These are phyloP conservation scores for Cromileptes altivelis DNA, from an alignment of 2,113 vertebrate species.

Conservation along the genomic window DNA sequence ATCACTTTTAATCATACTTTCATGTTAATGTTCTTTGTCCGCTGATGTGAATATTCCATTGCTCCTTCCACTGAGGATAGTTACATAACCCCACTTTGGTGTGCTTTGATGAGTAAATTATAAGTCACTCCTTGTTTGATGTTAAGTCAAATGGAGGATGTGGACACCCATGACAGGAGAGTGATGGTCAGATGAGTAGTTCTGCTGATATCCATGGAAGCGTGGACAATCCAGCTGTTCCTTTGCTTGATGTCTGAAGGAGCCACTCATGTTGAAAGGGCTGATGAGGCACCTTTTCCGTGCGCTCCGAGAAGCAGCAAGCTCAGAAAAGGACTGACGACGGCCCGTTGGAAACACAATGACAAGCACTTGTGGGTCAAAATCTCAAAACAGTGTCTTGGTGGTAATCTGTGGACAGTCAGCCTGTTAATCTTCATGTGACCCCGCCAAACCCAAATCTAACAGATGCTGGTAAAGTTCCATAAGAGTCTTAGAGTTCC, in stretches of 20 bases:
- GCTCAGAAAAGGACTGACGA: conserved; percentile 66
- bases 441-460: conserved; percentile 45
- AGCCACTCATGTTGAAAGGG: conserved; percentile 51
- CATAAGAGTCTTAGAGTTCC: conserved; percentile 51
- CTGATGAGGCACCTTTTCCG: conserved; percentile 74
- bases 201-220: conserved; percentile 66
- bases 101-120: conserved; percentile 66
- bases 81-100: conserved; percentile 63
- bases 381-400: conserved; percentile 52
- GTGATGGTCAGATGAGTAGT: conserved; percentile 66
- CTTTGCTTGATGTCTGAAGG: conserved; percentile 58
- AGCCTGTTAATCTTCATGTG: conserved; percentile 62
- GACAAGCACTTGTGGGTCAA: conserved; percentile 57
- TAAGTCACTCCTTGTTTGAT: conserved; percentile 67
- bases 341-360: conserved; percentile 25
- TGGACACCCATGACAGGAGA: conserved; percentile 56
- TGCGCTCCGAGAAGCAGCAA: conserved; percentile 61
- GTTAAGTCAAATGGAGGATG: conserved; percentile 57
- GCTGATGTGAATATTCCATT: conserved; percentile 63
- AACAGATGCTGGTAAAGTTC: conserved; percentile 50
- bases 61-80: conserved; percentile 37
- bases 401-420: conserved; percentile 51
- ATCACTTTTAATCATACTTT: conserved; percentile 69
- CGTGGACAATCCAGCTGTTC: conserved; percentile 71
- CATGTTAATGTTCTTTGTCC: conserved; percentile 60